Conservation (phyloP, 2,888 invertebrate species). For the Aplocera efformata region DNA sequence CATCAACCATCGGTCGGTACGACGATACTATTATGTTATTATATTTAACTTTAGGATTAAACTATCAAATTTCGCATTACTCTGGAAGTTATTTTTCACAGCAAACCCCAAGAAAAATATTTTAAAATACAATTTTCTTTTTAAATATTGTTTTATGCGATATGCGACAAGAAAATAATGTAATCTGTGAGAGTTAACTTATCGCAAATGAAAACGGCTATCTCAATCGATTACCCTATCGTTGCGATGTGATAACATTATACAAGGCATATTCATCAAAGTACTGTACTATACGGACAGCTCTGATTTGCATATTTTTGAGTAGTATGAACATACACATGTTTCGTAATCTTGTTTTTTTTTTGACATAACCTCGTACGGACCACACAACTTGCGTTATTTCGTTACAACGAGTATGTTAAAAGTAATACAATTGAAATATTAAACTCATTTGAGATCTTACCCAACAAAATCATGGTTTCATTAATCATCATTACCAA, state of each 20-base stretch:
- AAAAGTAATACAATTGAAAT: slow-evolving; percentile 7
- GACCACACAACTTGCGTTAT: slow-evolving; percentile 2
- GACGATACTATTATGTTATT: slow-evolving; percentile 41
- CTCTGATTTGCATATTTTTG: too few species aligned
- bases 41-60: too few species aligned
- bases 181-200: slow-evolving; percentile 40
- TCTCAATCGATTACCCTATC: slow-evolving; percentile 65
- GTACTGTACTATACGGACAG: slow-evolving; percentile 22
- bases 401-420: slow-evolving; percentile 2
- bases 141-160: slow-evolving; percentile 30
- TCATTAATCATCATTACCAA: slow-evolving; percentile 54
- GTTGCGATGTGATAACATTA: slow-evolving; percentile 49
- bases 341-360: slow-evolving; percentile 1
- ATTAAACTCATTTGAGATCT: slow-evolving; percentile 22
- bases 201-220: slow-evolving; percentile 46
- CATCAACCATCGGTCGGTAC: slow-evolving; percentile 39
- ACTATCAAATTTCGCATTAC: too few species aligned
- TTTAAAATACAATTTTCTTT: too few species aligned
- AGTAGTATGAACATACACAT: neutral
- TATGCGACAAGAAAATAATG: slow-evolving; percentile 31
- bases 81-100: too few species aligned
- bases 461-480: slow-evolving; percentile 39
- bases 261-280: slow-evolving; percentile 37
- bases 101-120: too few species aligned
- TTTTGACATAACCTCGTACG: slow-evolving; percentile 1